Evolutionary conservation across 2,797 vertebrate genomes (phyloP), one percentile per base, ranked within the genome.

Genomic region (Neosalanx taihuensis): DNA sequence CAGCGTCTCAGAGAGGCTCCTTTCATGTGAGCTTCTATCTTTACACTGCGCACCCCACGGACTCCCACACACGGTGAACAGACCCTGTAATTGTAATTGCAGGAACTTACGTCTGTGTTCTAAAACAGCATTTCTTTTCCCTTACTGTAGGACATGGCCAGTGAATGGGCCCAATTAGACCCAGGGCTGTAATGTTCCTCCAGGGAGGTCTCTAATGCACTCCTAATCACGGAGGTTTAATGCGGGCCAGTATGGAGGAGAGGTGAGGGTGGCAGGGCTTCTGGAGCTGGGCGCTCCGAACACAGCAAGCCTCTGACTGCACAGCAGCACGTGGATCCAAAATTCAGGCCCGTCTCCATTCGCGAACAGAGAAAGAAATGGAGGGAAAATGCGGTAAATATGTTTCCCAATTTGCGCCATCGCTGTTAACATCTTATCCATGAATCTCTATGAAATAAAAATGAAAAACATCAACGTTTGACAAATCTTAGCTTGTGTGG

Each of bases 51-150:
- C 46, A 31, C 49, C 58, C 62, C 31, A n/a, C 62, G 7, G 63
- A 63, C 49, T 75, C 67, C 61, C 23, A 64, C 30, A 33, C 65
- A n/a, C 51, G 60, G 33, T 67, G 70, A 9, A 71, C 72, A 79
- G 72, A 74, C 60, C 60, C 58, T 65, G 75, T 80, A 81, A 83
- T 85, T 77, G 81, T 83, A 80, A 83, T 85, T 80, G 79, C 79
- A 76, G 76, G 72, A 79, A 75, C 69, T 76, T 70, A 37, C 69
- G 59, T 71, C 72, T 73, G 71, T 70, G 60, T 70, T 80, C 72
- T 70, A 64, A 73, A 77, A 70, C 66, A 69, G 46, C 62, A 68
- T 59, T 57, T 41, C 23, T 53, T 71, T 33, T 13, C 7, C 35
- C 56, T 62, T 64, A 68, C 60, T 67, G 56, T n/a, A 58, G 59